Conservation (phyloP, 1,140 invertebrate genomes). For the Bradysia coprophila region DNA sequence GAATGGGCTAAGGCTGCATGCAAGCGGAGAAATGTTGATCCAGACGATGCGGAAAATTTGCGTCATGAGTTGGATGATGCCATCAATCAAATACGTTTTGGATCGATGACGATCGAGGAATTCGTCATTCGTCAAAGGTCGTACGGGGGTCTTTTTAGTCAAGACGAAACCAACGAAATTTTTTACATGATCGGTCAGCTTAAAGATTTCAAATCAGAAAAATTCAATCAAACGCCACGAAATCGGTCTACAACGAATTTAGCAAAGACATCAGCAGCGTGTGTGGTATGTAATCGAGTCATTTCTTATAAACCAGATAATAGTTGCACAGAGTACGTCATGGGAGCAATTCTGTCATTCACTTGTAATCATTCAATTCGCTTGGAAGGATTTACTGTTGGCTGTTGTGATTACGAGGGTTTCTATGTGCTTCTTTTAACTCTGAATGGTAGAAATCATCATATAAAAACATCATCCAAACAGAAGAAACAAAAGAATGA, state of each 20-base stretch:
- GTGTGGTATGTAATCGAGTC: not conserved
- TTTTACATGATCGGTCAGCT: not conserved
- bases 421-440: too few species aligned
- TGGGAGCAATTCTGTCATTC: not conserved
- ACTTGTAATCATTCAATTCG: not conserved
- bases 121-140: not conserved
- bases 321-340: not conserved
- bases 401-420: constrained; percentile 35
- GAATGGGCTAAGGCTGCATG: not conserved
- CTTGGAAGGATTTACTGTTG: not conserved
- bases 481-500: too few species aligned
- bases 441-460: too few species aligned
- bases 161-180: not conserved
- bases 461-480: too few species aligned
- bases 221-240: not conserved
- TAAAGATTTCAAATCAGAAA: not conserved
- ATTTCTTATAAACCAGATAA: not conserved
- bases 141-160: not conserved
- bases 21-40: not conserved
- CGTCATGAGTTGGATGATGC: not conserved
- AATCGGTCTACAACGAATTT: not conserved
- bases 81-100: not conserved
- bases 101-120: not conserved
- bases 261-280: not conserved
- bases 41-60: not conserved